phyloP scores from a whole-genome alignment of 2,888 invertebrate genomes.

The Seira ritae region DNA sequence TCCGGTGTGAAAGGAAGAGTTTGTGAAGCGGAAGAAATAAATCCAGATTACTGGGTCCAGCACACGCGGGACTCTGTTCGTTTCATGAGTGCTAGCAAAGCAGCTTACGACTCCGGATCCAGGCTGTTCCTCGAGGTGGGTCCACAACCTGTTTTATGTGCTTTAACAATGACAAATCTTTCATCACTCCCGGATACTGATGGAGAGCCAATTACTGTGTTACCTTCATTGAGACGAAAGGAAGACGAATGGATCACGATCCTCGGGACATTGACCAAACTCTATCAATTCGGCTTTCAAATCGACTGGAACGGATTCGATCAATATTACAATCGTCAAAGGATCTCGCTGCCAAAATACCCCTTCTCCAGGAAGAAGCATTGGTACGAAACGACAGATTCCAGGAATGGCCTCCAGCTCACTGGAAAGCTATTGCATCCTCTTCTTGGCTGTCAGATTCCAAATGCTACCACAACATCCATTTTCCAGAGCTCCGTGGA shows the following conservation, averaged over 20 bases:
- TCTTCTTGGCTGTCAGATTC: constrained; percentile 57
- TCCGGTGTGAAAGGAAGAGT: constrained; percentile 54
- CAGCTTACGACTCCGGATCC: constrained; percentile 39
- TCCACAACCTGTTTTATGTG: constrained; percentile 64
- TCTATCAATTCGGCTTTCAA: constrained; percentile 56
- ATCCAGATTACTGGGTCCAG: constrained; percentile 56
- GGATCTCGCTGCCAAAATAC: constrained; percentile 57
- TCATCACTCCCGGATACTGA: not conserved
- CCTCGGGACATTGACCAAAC: constrained; percentile 46
- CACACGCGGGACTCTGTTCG: constrained; percentile 57
- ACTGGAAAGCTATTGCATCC: constrained; percentile 55
- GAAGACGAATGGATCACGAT: constrained; percentile 58
- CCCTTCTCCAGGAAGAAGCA: constrained; percentile 63
- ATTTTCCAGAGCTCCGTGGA: constrained; percentile 63
- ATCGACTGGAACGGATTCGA: constrained; percentile 63
- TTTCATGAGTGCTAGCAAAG: constrained; percentile 48
- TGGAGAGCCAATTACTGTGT: constrained; percentile 31
- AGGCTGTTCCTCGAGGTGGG: constrained; percentile 65
- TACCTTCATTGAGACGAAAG: constrained; percentile 56
- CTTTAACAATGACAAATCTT: constrained; percentile 46
- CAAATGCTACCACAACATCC: constrained; percentile 48
- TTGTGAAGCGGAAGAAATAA: constrained; percentile 35
- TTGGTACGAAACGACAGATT: constrained; percentile 45
- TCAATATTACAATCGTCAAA: constrained; percentile 39
- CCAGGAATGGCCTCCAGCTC: constrained; percentile 5